phyloP scores from a whole-genome alignment of 2,888 invertebrate species.

The Colostygia pectinataria region DNA sequence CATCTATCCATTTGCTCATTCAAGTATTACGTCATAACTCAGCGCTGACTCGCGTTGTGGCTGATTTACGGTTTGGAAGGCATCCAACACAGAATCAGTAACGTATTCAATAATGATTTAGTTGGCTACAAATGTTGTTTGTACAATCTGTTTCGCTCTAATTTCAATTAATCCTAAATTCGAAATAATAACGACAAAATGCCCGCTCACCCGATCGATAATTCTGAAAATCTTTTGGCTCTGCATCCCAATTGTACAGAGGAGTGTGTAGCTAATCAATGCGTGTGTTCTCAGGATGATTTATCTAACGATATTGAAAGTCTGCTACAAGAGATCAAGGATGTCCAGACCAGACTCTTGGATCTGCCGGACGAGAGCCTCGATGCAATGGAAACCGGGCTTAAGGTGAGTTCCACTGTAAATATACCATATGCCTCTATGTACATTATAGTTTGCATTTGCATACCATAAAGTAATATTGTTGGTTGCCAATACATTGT shows the following conservation, averaged over 20 bases:
- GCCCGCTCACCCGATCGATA: constrained; percentile 9
- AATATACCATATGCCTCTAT: constrained; percentile 22
- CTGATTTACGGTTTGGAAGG: constrained; percentile 46
- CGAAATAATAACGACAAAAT: constrained; percentile 11
- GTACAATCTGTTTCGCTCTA: constrained; percentile 17
- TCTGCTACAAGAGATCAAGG: constrained; percentile 86
- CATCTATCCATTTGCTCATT: constrained; percentile 28
- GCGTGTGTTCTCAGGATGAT: constrained; percentile 83
- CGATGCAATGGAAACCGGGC: constrained; percentile 87
- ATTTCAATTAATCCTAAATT: constrained; percentile 19
- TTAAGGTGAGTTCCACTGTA: constrained; percentile 84
- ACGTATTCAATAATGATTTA: constrained; percentile 49
- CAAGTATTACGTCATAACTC: constrained; percentile 30
- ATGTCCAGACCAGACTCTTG: constrained; percentile 86
- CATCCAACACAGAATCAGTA: constrained; percentile 42
- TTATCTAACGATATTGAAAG: constrained; percentile 87
- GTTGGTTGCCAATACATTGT: too few relatives aligned
- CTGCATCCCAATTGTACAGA: constrained; percentile 38
- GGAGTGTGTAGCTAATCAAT: constrained; percentile 61
- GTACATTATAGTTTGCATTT: too few relatives aligned
- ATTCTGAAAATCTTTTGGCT: constrained; percentile 37
- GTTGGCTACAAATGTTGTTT: constrained; percentile 30
- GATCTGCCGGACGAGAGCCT: constrained; percentile 88
- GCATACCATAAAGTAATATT: too few relatives aligned
- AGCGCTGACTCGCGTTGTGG: constrained; percentile 25